These are phyloP conservation scores for Tupaia chinensis DNA, from an alignment of 2,113 vertebrate genomes.

Conservation along the genomic window DNA sequence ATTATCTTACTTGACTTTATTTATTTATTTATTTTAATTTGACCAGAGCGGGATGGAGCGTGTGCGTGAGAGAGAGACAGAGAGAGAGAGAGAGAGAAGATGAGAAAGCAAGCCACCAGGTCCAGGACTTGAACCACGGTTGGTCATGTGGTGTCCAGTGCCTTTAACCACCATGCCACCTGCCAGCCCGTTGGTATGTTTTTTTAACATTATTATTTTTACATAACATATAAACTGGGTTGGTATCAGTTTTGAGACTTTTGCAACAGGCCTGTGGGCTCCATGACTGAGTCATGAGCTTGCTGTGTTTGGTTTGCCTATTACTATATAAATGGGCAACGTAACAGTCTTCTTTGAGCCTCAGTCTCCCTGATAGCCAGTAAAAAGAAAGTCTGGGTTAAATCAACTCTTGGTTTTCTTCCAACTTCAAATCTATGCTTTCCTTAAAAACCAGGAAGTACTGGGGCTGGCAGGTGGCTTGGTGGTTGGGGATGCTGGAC, in stretches of 20 bases:
- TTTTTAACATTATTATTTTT: neutral
- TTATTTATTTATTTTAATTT: no score
- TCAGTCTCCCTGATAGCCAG: neutral
- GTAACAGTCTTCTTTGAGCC: neutral
- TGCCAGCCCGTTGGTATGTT: neutral
- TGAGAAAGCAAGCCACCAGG: no score
- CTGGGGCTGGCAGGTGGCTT: no score
- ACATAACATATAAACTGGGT: neutral
- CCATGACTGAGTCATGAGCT: neutral
- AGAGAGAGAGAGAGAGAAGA: no score
- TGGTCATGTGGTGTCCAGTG: no score
- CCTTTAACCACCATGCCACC: no score
- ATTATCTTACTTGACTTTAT: neutral
- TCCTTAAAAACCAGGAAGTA: slow-evolving; percentile 27
- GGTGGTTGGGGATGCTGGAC: no score
- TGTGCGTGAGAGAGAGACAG: no score
- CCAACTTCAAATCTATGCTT: slow-evolving; percentile 12
- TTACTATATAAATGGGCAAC: neutral
- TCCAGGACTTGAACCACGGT: no score
- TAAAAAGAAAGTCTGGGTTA: neutral
- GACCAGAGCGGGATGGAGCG: no score
- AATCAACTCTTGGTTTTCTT: slow-evolving; percentile 43
- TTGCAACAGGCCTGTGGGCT: neutral
- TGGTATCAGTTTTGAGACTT: neutral
- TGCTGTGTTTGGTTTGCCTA: neutral